Percentiles rank a stretch among this genome's conserved stretches.
Conservation (phyloP, 2,888 invertebrate species). For the Diaphora mendica region DNA sequence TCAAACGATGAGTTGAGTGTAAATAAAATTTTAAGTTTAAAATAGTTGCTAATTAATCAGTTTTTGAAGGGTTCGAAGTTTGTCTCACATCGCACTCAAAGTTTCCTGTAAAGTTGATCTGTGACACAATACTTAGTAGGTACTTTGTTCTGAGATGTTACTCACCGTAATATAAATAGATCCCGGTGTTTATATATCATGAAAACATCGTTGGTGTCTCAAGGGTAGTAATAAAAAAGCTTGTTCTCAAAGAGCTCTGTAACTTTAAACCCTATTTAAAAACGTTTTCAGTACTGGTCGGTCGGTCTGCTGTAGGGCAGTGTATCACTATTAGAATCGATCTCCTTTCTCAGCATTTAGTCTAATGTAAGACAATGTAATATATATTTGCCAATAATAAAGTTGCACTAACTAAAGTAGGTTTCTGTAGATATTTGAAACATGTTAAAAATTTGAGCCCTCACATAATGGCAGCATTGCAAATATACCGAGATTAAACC, state of each 20-base stretch:
- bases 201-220: neutral
- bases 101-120: neutral
- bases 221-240: too few relatives aligned
- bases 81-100: neutral
- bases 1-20: neutral
- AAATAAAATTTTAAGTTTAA: neutral
- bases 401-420: neutral
- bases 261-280: neutral
- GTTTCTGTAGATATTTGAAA: neutral
- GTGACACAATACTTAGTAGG: neutral
- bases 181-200: neutral
- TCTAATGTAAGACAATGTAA: neutral
- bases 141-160: neutral
- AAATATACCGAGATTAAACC: neutral
- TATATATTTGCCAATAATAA: neutral
- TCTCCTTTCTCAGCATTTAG: neutral
- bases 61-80: neutral
- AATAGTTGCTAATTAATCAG: neutral
- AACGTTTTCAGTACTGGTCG: neutral
- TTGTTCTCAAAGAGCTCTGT: neutral
- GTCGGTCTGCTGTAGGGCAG: neutral
- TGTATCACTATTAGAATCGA: neutral
- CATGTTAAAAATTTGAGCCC: neutral
- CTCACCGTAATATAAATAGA: neutral
- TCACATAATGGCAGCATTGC: neutral